A percentile compares a stretch with the other conserved stretches of the same genome.
Conservation (phyloP, 2,113 vertebrate species). For the Laterallus jamaicensis region DNA sequence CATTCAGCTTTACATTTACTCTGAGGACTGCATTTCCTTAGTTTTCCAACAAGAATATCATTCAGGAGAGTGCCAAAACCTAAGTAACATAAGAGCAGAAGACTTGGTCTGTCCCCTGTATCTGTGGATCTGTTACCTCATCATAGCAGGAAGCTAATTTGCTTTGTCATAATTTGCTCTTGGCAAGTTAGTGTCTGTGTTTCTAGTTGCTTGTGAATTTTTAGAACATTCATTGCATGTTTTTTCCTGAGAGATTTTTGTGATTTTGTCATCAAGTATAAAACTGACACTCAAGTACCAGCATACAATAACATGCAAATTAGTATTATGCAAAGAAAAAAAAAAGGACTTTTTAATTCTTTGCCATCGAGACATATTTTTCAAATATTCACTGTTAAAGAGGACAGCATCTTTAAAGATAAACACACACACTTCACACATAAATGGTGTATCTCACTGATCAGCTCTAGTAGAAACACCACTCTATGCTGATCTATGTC, state of each 20-base stretch:
- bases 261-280: neutral
- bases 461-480: neutral
- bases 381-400: neutral
- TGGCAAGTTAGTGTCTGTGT: neutral
- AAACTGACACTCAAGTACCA: neutral
- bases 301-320: neutral
- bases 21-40: neutral
- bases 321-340: neutral
- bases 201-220: neutral
- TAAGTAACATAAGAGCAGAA: neutral
- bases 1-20: neutral
- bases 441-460: neutral
- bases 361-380: neutral
- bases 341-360: neutral
- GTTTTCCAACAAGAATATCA: rapidly evolving
- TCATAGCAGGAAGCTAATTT: neutral
- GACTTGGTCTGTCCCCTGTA: neutral
- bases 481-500: neutral
- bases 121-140: neutral
- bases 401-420: neutral
- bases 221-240: neutral
- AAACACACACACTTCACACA: neutral
- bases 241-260: neutral
- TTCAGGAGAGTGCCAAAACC: neutral
- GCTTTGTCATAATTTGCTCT: neutral